Conservation (phyloP, 2,888 invertebrate species). For the Polyommatus iphigenia region DNA sequence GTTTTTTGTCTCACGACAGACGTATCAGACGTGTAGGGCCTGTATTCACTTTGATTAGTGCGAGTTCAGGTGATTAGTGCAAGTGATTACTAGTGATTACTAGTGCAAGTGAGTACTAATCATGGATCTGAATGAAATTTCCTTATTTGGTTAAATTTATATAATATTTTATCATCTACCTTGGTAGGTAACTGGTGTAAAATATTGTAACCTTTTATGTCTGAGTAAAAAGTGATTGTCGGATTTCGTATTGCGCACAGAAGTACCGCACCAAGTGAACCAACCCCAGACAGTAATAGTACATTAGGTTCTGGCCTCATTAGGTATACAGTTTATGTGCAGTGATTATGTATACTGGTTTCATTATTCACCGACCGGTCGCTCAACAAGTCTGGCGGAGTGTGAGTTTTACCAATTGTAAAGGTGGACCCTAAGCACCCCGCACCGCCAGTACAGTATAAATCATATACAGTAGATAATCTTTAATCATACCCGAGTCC, state of each 20-base stretch:
- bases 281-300: background rate
- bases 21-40: no score
- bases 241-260: background rate
- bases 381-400: conserved; percentile 42
- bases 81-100: no score
- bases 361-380: conserved; percentile 38
- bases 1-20: no score
- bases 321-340: conserved; percentile 21
- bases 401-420: conserved; percentile 46
- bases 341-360: conserved; percentile 16
- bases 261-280: background rate
- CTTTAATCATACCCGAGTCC: background rate
- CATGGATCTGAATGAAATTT: no score
- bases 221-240: background rate
- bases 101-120: no score
- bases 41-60: no score
- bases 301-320: conserved; percentile 14
- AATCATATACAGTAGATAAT: background rate
- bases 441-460: background rate
- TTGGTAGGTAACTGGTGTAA: no score
- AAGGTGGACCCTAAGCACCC: conserved; percentile 33
- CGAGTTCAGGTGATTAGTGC: no score
- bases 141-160: no score
- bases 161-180: no score
- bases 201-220: no score